Percentiles rank a stretch among this genome's conserved stretches.
These are phyloP conservation scores for Clarias pachynema DNA, from an alignment of 2,797 vertebrate genomes.

Conservation along the genomic window DNA sequence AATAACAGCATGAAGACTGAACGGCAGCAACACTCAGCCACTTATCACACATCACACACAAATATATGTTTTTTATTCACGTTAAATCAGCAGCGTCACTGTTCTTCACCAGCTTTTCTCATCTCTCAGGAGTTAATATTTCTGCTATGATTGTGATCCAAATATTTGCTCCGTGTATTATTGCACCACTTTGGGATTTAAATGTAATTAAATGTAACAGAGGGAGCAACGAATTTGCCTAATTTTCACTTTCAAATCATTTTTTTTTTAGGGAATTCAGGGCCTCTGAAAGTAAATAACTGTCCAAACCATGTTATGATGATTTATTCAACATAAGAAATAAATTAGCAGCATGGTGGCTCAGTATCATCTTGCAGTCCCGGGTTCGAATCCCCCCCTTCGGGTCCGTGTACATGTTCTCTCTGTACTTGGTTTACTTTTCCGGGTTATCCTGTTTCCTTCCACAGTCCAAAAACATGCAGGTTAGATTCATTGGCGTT, in stretches of 20 bases:
- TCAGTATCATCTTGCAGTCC: no score
- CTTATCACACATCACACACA: no score
- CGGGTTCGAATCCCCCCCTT: no score
- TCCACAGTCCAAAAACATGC: no score
- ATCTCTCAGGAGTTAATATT: neutral
- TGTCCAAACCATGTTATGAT: neutral
- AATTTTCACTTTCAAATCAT: neutral
- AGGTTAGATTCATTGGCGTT: no score
- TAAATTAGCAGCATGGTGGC: neutral
- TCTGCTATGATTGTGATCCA: neutral
- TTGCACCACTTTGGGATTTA: neutral
- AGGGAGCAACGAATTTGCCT: neutral
- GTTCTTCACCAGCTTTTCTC: neutral
- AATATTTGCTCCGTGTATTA: neutral
- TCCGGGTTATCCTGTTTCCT: no score
- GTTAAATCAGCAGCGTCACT: neutral
- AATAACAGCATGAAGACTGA: neutral
- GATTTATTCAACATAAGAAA: neutral
- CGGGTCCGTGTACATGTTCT: no score
- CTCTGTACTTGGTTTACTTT: no score
- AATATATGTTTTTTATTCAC: neutral
- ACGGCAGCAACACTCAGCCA: neutral
- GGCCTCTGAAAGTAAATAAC: neutral
- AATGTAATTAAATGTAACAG: neutral
- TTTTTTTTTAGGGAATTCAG: neutral